Conservation (phyloP, 2,797 vertebrate genomes). For the Anabacerthia variegaticeps region DNA sequence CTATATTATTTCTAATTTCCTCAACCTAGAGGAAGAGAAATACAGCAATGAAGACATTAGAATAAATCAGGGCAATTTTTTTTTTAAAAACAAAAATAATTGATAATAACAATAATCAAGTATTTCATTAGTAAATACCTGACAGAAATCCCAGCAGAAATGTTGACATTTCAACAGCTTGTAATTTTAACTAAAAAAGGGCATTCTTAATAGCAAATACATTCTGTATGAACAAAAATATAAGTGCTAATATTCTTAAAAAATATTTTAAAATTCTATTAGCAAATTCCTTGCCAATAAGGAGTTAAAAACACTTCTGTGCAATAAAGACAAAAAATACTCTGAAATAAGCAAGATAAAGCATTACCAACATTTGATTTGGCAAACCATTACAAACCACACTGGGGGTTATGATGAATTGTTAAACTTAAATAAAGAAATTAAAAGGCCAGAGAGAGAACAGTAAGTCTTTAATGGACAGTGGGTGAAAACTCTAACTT, state of each 20-base stretch:
- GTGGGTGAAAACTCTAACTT: background rate
- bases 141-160: background rate
- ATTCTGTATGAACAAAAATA: background rate
- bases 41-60: background rate
- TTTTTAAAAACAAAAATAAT: accelerated
- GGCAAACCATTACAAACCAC: background rate
- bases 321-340: background rate
- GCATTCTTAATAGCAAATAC: background rate
- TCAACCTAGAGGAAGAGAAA: slow-evolving; percentile 82
- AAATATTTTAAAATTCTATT: background rate
- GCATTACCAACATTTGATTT: background rate
- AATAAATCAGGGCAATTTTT: background rate
- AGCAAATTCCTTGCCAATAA: background rate
- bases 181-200: accelerated
- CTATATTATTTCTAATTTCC: slow-evolving; percentile 84
- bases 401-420: accelerated
- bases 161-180: background rate
- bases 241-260: background rate
- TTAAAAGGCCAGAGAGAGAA: background rate
- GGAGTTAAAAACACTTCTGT: background rate
- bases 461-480: accelerated
- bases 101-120: background rate
- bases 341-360: background rate
- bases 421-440: background rate
- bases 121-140: background rate